Evolutionary conservation across 2,888 invertebrate species (phyloP), one percentile per base, ranked within the genome.

Genomic region (Brachyopa scutellaris): DNA sequence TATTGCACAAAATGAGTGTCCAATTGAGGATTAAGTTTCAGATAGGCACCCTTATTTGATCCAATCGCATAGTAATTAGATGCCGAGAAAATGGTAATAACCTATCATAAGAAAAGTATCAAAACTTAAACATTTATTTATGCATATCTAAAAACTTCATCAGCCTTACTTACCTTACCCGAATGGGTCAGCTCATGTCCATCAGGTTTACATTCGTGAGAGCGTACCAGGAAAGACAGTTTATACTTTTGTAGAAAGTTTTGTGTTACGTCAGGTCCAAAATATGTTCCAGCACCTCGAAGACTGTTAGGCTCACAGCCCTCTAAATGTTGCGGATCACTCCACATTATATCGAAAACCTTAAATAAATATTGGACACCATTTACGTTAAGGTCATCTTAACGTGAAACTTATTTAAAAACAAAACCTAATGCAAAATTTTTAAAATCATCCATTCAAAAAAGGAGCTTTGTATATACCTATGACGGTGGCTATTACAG

Each of bases 11-110:
- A 95, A 88, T 97, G 96, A 0, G 96, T 94, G 86, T 95, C 94
- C 84, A 96, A 91, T 21, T 95, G 93, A 7, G 94, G 94, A 15
- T 95, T 95, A 33, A 97, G 91, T 88, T 96, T 97, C 86, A 97
- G 92, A 88, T 97, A 98, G 0, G 98, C 98, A 0, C 97, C 98
- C 87, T 97, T 96, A 90, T 97, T 97, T 31, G 97, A 97, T 4
- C 97, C 97, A 84, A 96, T 92, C 88, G 97, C 97, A 91, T 98
- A 98, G 90, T 98, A 98, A 91, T 97, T 98, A n/a, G 98, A 98
- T 1, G 98, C 98, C 1, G 98, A 98, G 91, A 98, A 98, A 85
- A 98, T 95, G 42, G 98, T 98, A 86, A 98, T 93, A 59, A 97
- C 96, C 97, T 97, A 90, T 1, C 3, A 0, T 78, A 84, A 85